Percentiles rank a stretch among this genome's conserved stretches.
These are phyloP conservation scores for Drosophila insularis DNA, from an alignment of 1,140 invertebrate genomes.

Conservation along the genomic window DNA sequence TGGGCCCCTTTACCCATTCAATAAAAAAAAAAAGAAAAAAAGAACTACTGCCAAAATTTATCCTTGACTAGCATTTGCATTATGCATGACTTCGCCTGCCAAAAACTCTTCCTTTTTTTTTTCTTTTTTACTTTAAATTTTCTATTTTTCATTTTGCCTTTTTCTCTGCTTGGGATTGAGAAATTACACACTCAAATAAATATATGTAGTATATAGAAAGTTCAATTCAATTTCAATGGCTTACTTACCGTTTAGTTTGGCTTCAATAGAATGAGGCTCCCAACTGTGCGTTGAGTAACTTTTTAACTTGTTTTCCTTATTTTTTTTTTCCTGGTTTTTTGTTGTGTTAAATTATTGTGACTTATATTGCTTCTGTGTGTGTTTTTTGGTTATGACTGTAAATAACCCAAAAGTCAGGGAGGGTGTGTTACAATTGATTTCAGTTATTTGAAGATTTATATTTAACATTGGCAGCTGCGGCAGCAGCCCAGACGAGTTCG, in stretches of 20 bases:
- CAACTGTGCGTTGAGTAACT: conserved; percentile 1
- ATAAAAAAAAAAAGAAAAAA: background rate
- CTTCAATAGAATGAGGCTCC: background rate
- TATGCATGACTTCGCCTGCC: conserved; percentile 63
- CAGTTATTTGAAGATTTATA: conserved; percentile 39
- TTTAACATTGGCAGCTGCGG: conserved; percentile 39
- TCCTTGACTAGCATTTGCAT: conserved; percentile 70
- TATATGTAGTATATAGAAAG: background rate
- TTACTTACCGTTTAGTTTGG: conserved; percentile 18
- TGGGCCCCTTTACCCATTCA: background rate
- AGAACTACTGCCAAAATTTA: conserved; percentile 48
- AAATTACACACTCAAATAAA: background rate
- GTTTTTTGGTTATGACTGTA: conserved; percentile 41
- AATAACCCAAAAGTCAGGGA: conserved; percentile 30
- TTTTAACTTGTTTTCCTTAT: background rate
- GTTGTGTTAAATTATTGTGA: conserved; percentile 55
- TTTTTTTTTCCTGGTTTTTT: conserved; percentile 23
- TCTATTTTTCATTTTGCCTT: background rate
- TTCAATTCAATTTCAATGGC: conserved; percentile 5
- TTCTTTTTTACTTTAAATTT: conserved; percentile 20
- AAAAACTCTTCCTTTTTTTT: conserved; percentile 18
- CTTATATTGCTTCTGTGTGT: conserved; percentile 54
- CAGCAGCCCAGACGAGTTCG: conserved; percentile 31
- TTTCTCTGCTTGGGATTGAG: background rate
- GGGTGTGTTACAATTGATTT: conserved; percentile 11